Evolutionary conservation across 2,113 vertebrate genomes (phyloP).

Genomic region (Todiramphus saurophagus): DNA sequence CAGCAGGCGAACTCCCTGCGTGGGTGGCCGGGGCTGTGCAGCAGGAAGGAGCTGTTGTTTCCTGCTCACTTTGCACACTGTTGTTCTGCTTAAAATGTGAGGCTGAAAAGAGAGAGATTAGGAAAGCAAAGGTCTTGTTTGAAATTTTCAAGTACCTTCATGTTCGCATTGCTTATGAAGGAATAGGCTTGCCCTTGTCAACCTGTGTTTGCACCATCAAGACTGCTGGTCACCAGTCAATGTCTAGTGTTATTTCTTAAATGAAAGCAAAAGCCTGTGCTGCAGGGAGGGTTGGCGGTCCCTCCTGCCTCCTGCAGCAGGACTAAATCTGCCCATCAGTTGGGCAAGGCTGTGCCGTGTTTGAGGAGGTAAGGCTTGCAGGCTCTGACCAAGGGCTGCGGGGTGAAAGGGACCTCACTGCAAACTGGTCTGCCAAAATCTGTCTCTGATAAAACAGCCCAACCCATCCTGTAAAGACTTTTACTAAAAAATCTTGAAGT

Average conservation of each 20-base stretch:
- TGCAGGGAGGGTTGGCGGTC: background rate
- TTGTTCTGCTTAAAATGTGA: background rate
- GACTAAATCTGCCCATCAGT: fast-evolving
- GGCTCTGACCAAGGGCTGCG: background rate
- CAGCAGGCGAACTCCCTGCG: background rate
- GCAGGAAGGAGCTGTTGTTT: conserved; percentile 36
- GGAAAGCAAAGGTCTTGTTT: background rate
- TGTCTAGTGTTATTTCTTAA: background rate
- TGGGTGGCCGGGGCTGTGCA: background rate
- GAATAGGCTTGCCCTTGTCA: background rate
- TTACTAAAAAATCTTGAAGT: conserved; percentile 34
- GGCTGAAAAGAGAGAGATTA: background rate
- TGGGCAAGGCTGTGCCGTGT: background rate
- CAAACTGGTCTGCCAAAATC: background rate
- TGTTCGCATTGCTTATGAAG: background rate
- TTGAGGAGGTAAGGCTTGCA: background rate
- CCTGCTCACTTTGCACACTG: background rate
- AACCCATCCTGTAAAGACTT: conserved; percentile 48
- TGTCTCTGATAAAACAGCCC: conserved; percentile 24
- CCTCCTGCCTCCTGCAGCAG: background rate
- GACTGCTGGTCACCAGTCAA: background rate
- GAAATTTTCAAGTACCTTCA: background rate
- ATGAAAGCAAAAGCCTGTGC: background rate
- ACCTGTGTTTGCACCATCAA: background rate
- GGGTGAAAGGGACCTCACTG: background rate